Percentiles rank a stretch among this genome's conserved stretches.
These are phyloP conservation scores for Eupithecia dodoneata DNA, from an alignment of 2,888 invertebrate genomes.

Conservation along the genomic window DNA sequence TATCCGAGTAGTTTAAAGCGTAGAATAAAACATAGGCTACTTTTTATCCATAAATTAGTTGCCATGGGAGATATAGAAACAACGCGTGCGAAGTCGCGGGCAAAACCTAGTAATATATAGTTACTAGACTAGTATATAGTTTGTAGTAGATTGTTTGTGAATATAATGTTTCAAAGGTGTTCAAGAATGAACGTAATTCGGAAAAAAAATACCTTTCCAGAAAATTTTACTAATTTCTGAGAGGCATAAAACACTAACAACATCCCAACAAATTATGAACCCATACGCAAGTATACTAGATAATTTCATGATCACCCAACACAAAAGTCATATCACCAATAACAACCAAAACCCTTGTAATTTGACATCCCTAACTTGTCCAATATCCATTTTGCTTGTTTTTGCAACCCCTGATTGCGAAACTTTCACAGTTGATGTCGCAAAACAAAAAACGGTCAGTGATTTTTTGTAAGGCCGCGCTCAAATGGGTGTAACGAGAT, in stretches of 20 bases:
- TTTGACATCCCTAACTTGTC: slow-evolving; percentile 36
- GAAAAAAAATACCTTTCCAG: too few relatives aligned
- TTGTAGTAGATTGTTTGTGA: too few relatives aligned
- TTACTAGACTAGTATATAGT: too few relatives aligned
- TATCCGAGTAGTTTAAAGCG: too few relatives aligned
- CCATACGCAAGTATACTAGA: not conserved
- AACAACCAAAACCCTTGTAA: slow-evolving; percentile 30
- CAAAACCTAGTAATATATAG: too few relatives aligned
- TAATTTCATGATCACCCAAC: not conserved
- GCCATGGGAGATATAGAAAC: too few relatives aligned
- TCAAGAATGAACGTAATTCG: too few relatives aligned
- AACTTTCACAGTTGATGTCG: slow-evolving; percentile 64
- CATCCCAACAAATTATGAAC: not conserved
- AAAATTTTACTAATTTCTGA: too few relatives aligned
- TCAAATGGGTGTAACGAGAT: slow-evolving; percentile 68
- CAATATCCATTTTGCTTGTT: slow-evolving; percentile 60
- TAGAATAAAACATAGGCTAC: too few relatives aligned
- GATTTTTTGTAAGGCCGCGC: slow-evolving; percentile 61
- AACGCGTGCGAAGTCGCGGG: too few relatives aligned
- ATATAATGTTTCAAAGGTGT: too few relatives aligned
- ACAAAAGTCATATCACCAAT: slow-evolving; percentile 23
- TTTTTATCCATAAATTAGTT: too few relatives aligned
- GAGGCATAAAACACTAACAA: not conserved
- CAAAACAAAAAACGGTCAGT: slow-evolving; percentile 63
- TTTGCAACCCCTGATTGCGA: slow-evolving; percentile 68